Evolutionary conservation across 2,797 vertebrate genomes (phyloP), one percentile per base, ranked within the genome.

Genomic region (Sebastes hubbsi): DNA sequence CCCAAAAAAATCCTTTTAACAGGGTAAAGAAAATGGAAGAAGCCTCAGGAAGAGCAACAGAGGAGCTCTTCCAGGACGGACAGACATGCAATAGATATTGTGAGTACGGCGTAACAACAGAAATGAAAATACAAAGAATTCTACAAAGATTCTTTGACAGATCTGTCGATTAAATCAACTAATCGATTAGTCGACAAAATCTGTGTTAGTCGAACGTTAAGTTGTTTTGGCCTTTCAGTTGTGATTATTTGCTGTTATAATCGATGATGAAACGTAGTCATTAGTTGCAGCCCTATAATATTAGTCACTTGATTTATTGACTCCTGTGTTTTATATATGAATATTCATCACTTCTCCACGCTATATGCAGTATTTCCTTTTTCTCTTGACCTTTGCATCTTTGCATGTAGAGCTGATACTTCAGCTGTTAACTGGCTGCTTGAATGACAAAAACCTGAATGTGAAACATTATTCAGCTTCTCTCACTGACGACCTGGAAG

Each of bases 301-400:
- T 63, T n/a, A 54, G 18, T 71, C 55, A 66, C 2, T 52, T 42
- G 22, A 49, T 69, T 73, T 42, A 29, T 4, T 56, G 42, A 56
- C 63, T 7, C 2, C 4, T 60, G 32, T 4, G 22, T 59, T 46
- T 60, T 54, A 54, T 0, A 52, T 25, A 2, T 56, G 59, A 65
- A 25, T 65, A 63, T 67, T 38, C 46, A 61, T 72, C 73, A 60
- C 70, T 25, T 29, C 30, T 42, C 6, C 2, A 3, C 5, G 59
- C 60, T 56, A 7, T 18, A 2, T 29, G n/a, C 24, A 68, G 34
- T 42, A 62, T 38, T 61, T 80, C 62, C 55, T 59, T 25, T 30
- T 34, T 61, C 27, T 29, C 29, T n/a, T 56, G 70, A 81, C 77
- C 69, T 88, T 74, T 78, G 34, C 9, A 25, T 72, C 42, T 55